phyloP scores from a whole-genome alignment of 2,888 invertebrate genomes.

The Mesorhabditis spiculigera region DNA sequence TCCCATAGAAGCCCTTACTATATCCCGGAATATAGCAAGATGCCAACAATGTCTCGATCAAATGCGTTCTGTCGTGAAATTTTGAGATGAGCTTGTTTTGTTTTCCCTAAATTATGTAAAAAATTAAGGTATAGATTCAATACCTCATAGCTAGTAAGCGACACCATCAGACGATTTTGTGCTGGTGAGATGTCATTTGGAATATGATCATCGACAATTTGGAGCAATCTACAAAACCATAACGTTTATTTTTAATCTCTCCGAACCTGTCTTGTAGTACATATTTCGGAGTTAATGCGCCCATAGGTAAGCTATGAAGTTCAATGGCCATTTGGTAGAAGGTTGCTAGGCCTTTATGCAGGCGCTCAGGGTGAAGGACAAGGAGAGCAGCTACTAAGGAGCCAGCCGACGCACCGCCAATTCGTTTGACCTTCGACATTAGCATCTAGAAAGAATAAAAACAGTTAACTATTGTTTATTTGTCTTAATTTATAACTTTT shows the following conservation, averaged over 20 bases:
- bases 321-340: slow-evolving; percentile 53
- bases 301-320: slow-evolving; percentile 43
- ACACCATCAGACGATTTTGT: slow-evolving; percentile 36
- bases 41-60: slow-evolving; percentile 59
- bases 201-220: slow-evolving; percentile 37
- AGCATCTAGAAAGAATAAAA: slow-evolving; percentile 19
- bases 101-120: slow-evolving; percentile 26
- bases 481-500: too few species aligned
- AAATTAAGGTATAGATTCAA: neutral
- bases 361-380: slow-evolving; percentile 40
- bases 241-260: neutral
- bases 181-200: slow-evolving; percentile 37
- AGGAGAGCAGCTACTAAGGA: slow-evolving; percentile 45
- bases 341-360: slow-evolving; percentile 36
- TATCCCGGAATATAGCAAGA: slow-evolving; percentile 90
- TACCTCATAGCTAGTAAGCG: slow-evolving; percentile 21
- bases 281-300: slow-evolving; percentile 56
- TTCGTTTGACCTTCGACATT: slow-evolving; percentile 28
- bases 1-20: slow-evolving; percentile 71
- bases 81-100: slow-evolving; percentile 40
- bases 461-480: too few species aligned
- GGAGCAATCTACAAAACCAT: neutral
- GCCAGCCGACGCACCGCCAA: slow-evolving; percentile 52
- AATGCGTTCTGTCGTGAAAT: slow-evolving; percentile 36
- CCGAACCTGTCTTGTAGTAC: slow-evolving; percentile 36